A percentile compares a stretch with the other conserved stretches of the same genome.
Conservation (phyloP, 2,888 invertebrate species). For the Ctenicera cuprea region DNA sequence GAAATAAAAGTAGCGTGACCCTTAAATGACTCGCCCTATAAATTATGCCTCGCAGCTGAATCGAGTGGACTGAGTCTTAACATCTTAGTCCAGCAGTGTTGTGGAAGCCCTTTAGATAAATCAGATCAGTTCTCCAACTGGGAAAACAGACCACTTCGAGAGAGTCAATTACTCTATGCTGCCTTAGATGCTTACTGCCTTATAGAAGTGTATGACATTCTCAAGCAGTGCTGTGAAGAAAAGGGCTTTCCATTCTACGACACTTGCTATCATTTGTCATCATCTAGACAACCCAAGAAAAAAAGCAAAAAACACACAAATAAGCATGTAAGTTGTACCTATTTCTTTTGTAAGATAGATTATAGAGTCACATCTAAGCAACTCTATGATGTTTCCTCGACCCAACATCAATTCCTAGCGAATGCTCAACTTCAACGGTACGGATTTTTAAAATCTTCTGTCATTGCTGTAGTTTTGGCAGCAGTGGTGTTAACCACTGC, state of each 20-base stretch:
- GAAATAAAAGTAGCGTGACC: too few species aligned
- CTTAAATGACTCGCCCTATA: too few species aligned
- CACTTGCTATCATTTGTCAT: conserved; percentile 77
- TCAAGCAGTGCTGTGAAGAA: conserved; percentile 74
- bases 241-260: conserved; percentile 79
- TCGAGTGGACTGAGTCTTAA: conserved; percentile 76
- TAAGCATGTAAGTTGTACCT: conserved; percentile 64
- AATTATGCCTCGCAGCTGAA: conserved; percentile 41
- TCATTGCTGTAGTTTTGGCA: too few species aligned
- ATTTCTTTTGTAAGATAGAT: too few species aligned
- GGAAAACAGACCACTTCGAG: conserved; percentile 88
- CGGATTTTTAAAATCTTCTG: too few species aligned
- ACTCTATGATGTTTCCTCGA: too few species aligned
- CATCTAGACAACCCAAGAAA: conserved; percentile 72
- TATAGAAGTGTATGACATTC: conserved; percentile 84
- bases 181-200: conserved; percentile 93
- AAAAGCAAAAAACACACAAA: conserved; percentile 67
- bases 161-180: conserved; percentile 88
- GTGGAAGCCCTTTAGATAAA: conserved; percentile 87
- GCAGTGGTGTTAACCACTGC: too few species aligned
- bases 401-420: too few species aligned
- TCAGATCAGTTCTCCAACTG: conserved; percentile 95
- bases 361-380: too few species aligned
- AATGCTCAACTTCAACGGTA: too few species aligned
- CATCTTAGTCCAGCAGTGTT: conserved; percentile 83